Evolutionary conservation across 2,113 vertebrate species (phyloP).

Genomic region (Ailuropoda melanoleuca): DNA sequence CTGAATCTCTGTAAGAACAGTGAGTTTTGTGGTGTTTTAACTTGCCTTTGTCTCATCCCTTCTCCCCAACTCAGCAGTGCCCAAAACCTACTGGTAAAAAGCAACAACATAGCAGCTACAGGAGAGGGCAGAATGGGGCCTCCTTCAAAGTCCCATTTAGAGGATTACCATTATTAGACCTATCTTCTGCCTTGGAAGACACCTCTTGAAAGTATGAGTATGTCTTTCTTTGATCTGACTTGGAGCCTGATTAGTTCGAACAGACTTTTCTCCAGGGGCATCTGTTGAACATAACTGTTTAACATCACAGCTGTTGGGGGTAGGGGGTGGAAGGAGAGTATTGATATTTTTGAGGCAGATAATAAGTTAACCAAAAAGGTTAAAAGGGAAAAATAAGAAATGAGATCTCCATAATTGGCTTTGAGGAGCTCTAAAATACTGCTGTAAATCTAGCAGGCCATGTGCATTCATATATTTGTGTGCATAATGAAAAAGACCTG

Average conservation of each 20-base stretch:
- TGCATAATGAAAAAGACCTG: neutral
- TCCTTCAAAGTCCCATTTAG: neutral
- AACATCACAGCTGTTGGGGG: neutral
- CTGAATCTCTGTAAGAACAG: neutral
- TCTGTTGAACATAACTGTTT: neutral
- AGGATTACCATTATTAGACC: neutral
- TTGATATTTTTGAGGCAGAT: neutral
- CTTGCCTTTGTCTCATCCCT: no score
- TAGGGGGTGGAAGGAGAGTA: neutral
- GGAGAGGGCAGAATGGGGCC: neutral
- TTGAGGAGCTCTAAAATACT: neutral
- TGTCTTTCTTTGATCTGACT: neutral
- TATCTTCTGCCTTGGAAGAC: neutral
- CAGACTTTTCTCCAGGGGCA: neutral
- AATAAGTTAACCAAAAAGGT: neutral
- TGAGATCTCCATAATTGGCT: neutral
- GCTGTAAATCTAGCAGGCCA: neutral
- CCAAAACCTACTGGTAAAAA: neutral
- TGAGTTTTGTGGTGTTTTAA: neutral
- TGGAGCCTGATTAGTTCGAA: neutral
- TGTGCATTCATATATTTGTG: neutral
- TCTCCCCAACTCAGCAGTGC: neutral
- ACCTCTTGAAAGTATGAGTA: neutral
- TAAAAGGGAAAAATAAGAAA: constrained; percentile 1
- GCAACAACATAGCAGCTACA: neutral